Evolutionary conservation across 2,797 vertebrate genomes (phyloP).

Genomic region (Pachyuromys duprasi): DNA sequence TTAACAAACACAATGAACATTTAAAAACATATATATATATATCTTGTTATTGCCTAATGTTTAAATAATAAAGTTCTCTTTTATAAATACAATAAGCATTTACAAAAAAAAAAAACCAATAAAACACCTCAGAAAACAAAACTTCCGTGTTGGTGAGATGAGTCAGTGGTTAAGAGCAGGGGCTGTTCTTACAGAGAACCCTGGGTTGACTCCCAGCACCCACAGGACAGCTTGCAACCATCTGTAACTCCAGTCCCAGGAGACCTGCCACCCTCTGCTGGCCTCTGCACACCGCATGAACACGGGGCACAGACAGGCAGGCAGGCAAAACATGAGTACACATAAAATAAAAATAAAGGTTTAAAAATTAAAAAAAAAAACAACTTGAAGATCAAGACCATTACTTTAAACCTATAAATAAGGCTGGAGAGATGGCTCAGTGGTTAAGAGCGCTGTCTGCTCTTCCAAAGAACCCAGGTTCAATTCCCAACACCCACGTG

Average conservation of each 20-base stretch:
- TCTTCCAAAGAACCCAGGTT: no score
- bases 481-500: no score
- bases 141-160: neutral
- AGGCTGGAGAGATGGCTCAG: no score
- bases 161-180: neutral
- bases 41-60: slow-evolving; percentile 23
- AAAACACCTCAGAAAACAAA: neutral
- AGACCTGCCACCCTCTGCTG: neutral
- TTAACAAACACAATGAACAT: neutral
- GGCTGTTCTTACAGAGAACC: neutral
- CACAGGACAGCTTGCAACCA: neutral
- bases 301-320: neutral
- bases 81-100: slow-evolving; percentile 28
- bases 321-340: neutral
- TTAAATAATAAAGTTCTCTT: slow-evolving; percentile 52
- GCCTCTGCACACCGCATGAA: neutral
- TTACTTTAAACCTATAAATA: slow-evolving; percentile 29
- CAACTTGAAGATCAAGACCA: slow-evolving; percentile 8
- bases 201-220: neutral
- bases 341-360: neutral
- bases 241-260: neutral
- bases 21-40: neutral
- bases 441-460: no score
- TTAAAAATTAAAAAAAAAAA: neutral
- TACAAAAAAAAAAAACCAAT: neutral